These are phyloP conservation scores for Mesocricetus auratus DNA, from an alignment of 2,113 vertebrate genomes.

Conservation along the genomic window DNA sequence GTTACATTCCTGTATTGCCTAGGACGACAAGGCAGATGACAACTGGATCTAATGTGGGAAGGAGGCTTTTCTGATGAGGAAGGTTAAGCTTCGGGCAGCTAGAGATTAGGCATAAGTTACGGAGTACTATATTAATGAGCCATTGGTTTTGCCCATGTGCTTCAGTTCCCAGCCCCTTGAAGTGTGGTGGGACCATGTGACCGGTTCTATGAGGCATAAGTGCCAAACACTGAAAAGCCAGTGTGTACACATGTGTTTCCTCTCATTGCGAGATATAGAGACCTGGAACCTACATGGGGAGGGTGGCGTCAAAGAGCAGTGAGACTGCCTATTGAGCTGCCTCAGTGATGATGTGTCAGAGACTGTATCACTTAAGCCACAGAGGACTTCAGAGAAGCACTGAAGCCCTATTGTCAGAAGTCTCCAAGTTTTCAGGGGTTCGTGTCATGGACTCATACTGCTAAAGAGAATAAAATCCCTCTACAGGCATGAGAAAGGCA, in stretches of 20 bases:
- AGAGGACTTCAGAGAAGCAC: not conserved
- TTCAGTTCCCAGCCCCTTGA: not conserved
- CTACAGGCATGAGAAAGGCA: not conserved
- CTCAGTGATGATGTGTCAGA: not conserved
- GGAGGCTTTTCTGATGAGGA: not conserved
- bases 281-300: not conserved
- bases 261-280: not conserved
- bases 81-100: not conserved
- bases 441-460: not conserved
- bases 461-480: constrained; percentile 11
- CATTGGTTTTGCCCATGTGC: not conserved
- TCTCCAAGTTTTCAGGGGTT: not conserved
- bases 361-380: not conserved
- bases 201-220: not conserved
- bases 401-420: not conserved
- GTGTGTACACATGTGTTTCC: not conserved
- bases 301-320: not conserved
- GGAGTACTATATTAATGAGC: not conserved
- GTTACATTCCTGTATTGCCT: not conserved
- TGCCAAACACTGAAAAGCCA: not conserved
- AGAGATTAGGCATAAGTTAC: not conserved
- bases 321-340: not conserved
- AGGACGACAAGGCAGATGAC: not conserved
- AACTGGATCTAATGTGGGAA: not conserved
- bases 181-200: not conserved